Conservation (phyloP, 2,888 invertebrate genomes). For the Patella ulyssiponensis region DNA sequence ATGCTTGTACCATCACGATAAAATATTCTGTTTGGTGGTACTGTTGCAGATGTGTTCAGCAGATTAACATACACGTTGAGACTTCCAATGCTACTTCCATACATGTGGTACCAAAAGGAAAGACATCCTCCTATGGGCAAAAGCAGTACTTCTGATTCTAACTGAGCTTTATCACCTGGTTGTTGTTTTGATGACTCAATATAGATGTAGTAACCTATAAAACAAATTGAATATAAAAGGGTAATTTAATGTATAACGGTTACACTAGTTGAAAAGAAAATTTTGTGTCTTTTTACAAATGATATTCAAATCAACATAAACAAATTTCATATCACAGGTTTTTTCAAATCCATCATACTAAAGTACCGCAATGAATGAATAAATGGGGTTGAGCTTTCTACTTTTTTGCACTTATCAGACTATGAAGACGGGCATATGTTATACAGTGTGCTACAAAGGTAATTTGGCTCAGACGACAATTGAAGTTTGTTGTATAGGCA, state of each 20-base stretch:
- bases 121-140: conserved; percentile 44
- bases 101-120: conserved; percentile 62
- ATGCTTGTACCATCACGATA: conserved; percentile 43
- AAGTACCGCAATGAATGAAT: no score
- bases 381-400: no score
- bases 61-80: conserved; percentile 48
- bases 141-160: conserved; percentile 56
- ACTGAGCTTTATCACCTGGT: conserved; percentile 76
- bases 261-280: not conserved
- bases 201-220: conserved; percentile 73
- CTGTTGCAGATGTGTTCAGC: conserved; percentile 21
- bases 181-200: conserved; percentile 77
- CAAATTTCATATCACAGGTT: no score
- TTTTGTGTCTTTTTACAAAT: no score
- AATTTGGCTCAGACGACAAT: no score
- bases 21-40: conserved; percentile 34
- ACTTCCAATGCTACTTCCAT: conserved; percentile 49
- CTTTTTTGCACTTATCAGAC: no score
- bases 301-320: no score
- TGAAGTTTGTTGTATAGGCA: no score
- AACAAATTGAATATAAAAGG: not conserved
- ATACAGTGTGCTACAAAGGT: no score
- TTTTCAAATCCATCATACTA: no score
- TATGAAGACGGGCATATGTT: no score
- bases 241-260: not conserved